Conservation (phyloP, 30 jellyfish, hydroid and myxozoan genomes). For the Clytia hemisphaerica region DNA sequence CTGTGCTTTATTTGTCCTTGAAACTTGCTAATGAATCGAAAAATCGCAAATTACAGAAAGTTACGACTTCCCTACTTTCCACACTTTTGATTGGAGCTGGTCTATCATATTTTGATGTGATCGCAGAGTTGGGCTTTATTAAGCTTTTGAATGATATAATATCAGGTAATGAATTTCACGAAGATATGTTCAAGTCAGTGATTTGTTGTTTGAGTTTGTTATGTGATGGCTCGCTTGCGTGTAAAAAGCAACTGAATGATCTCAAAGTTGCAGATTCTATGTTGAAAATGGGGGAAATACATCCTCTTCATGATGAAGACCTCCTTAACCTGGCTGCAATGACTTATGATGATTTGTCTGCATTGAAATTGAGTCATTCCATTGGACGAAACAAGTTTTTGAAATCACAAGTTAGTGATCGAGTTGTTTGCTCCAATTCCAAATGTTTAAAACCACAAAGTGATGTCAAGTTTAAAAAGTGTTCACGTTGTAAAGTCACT, state of each 20-base stretch:
- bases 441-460: constrained; percentile 4
- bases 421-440: constrained; percentile 11
- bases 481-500: constrained; percentile 26
- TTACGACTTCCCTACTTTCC: constrained; percentile 11
- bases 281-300: constrained; percentile 17
- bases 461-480: constrained; percentile 12
- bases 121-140: constrained; percentile 5
- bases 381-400: constrained; percentile 24
- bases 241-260: constrained; percentile 22
- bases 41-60: constrained; percentile 8
- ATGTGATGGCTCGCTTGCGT: constrained; percentile 26
- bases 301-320: constrained; percentile 21
- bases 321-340: constrained; percentile 24
- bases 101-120: not conserved
- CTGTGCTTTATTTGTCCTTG: not conserved
- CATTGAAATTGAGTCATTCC: constrained; percentile 1
- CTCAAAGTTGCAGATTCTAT: constrained; percentile 17
- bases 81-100: constrained; percentile 24
- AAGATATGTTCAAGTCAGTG: constrained; percentile 24
- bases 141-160: not conserved
- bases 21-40: not conserved
- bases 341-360: constrained; percentile 27
- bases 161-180: not conserved
- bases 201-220: constrained; percentile 34
- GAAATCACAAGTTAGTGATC: constrained; percentile 16